A percentile compares a stretch with the other conserved stretches of the same genome.
Evolutionary conservation across 64 coral and sea anemone genomes (phyloP).

Genomic region (Montipora cactus): DNA sequence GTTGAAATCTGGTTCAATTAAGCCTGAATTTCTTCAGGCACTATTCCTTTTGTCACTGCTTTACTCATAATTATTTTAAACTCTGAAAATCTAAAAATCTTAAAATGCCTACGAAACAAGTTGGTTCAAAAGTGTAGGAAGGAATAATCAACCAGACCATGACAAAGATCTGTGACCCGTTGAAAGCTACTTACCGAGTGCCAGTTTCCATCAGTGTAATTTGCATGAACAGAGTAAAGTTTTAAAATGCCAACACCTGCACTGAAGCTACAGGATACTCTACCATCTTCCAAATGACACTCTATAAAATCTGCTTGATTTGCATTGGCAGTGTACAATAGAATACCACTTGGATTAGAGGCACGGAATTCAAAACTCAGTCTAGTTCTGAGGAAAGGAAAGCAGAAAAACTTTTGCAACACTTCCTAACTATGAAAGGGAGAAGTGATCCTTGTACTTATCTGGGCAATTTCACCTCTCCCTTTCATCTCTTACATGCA

Average conservation of each 20-base stretch:
- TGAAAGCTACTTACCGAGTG: conserved; percentile 36
- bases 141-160: neutral
- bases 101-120: no score
- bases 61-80: no score
- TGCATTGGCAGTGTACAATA: conserved; percentile 30
- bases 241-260: conserved; percentile 38
- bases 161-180: neutral
- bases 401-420: no score
- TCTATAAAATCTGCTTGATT: conserved; percentile 29
- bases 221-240: neutral
- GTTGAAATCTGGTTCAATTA: no score
- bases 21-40: no score
- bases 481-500: no score
- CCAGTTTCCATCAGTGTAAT: conserved; percentile 48
- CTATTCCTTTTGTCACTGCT: no score
- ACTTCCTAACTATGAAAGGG: no score
- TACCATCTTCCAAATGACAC: conserved; percentile 41
- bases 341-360: conserved; percentile 48
- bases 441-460: no score
- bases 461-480: no score
- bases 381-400: conserved; percentile 17
- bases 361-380: conserved; percentile 63
- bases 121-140: neutral
- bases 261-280: conserved; percentile 46
- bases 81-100: no score